Base-by-base conservation (phyloP, 2,797 vertebrate genomes). In the Thaleichthys pacificus region DNA sequence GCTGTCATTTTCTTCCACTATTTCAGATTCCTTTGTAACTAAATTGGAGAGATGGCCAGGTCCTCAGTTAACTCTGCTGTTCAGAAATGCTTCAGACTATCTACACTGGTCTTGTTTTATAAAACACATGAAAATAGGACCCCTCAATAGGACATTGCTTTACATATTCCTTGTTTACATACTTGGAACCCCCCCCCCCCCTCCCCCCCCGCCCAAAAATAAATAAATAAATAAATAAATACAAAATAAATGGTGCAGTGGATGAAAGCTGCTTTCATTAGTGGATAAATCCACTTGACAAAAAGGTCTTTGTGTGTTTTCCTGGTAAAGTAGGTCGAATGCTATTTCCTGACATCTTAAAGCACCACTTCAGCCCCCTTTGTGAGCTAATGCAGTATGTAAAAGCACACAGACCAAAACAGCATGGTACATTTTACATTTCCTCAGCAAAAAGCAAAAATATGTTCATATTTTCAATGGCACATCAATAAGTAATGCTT, bases 401-500 rank as follows among this genome's bases (percentile, higher is more conserved):
- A 86, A 86, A 72, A 57, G 47, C 71, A 51, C 5, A 56, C 63
- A 35, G 51, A 21, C 62, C 30, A 58, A 49, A 74, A 61, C 75
- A 77, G 21, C 69, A 67, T 56, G 32, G 77, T 28, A 61, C 14
- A 66, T 35, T 75, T 81, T 70, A 5, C 74, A 86, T 79, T 74
- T 76, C 71, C 22, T 15, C 4, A 51, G n/a, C 64, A 80, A 82
- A 69, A 74, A 77, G 74, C 9, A 77, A 67, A 68, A 84, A 74
- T 71, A 77, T 67, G 65, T 26, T 56, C 72, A 85, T 75, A 72
- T 75, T 72, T 84, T 84, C 82, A 84, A 80, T 76, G 78, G 72
- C 77, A 35, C 77, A 79, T 87, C 80, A 85, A 84, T 85, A 88
- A 85, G 68, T 87, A 84, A 89, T 88, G 73, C 61, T 49, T 68